Base-by-base conservation (phyloP, 2,797 vertebrate genomes). In the Coregonus ussuriensis region DNA sequence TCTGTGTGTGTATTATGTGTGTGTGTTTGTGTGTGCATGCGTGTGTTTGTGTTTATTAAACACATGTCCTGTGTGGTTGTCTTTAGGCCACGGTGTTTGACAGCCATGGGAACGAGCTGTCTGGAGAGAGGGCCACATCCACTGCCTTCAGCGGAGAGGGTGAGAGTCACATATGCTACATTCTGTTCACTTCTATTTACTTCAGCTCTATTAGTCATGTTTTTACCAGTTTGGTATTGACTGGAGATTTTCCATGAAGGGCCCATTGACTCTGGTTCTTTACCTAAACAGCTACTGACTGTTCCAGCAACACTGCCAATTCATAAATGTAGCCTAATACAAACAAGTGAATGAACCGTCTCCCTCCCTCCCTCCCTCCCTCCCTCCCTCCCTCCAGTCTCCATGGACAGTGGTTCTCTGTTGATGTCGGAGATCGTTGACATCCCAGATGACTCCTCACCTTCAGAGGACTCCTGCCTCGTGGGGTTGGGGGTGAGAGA, bases 391-490 rank as follows among this genome's bases (percentile, higher is more conserved):
- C 65, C 31, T 67, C 80, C 88, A 96, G 97, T 96, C 62, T 99
- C 97, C 74, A 96, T 98, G 96, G 97, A 98, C 93, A 98, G 97
- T 25, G 96, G 95, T 15, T 98, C 96, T 76, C 92, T 99, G 85
- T 88, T 97, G 83, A 96, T 98, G 95, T 98, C 96, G 0, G 97
- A 97, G 91, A 97, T 97, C 53, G 94, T 98, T 75, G 97, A 97
- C 92, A 96, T 98, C 84, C 95, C 97, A 0, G 97, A 97, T 3
- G 97, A 98, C 89, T 98, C 96, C 76, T 99, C 97, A 77, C 97
- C 97, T 0, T 99, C 98, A 0, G 98, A 99, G 87, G 97, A 99
- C 90, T 99, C 97, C 0, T 98, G 97, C 85, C 93, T 99, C 85
- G 93, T 96, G 33, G 31, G 1, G 31, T 1, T 31, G 31, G 93